Evolutionary conservation across 2,797 vertebrate species (phyloP).

Genomic region (Enteromius trimaculatus): DNA sequence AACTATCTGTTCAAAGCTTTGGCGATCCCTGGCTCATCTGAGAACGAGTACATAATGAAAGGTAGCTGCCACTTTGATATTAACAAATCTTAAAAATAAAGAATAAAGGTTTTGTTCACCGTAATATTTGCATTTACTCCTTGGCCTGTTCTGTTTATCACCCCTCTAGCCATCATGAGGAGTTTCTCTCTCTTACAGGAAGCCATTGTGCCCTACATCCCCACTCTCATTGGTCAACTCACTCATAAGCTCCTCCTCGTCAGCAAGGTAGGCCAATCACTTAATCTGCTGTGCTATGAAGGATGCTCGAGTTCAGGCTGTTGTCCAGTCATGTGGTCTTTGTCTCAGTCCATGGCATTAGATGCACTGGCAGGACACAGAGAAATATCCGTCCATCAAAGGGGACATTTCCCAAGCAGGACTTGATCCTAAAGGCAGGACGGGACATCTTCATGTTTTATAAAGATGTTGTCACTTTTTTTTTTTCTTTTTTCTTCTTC

Average conservation of each 20-base stretch:
- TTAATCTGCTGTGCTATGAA: too few species aligned
- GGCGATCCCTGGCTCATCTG: constrained; percentile 91
- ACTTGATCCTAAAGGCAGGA: constrained; percentile 61
- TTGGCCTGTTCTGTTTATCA: neutral
- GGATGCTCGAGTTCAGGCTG: neutral
- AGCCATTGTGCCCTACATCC: constrained; percentile 93
- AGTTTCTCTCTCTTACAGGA: constrained; percentile 98
- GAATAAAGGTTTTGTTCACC: too few species aligned
- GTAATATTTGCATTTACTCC: neutral
- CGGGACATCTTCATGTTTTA: constrained; percentile 31
- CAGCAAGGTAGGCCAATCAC: constrained; percentile 87
- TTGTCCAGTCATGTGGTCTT: constrained; percentile 49
- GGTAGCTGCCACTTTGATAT: constrained; percentile 70
- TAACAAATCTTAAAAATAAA: neutral
- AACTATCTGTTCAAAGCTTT: constrained; percentile 95
- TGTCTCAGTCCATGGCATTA: constrained; percentile 47
- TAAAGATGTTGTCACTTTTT: too few species aligned
- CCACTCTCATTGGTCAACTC: constrained; percentile 93
- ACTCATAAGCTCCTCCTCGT: constrained; percentile 96
- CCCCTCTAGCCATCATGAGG: constrained; percentile 92
- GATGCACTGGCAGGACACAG: constrained; percentile 50
- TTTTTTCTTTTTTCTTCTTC: too few species aligned
- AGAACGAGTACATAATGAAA: constrained; percentile 99
- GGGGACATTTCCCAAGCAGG: constrained; percentile 55
- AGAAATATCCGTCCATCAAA: constrained; percentile 51